These are phyloP conservation scores for Argyra leucocephala DNA, from an alignment of 2,888 invertebrate genomes.

Conservation along the genomic window DNA sequence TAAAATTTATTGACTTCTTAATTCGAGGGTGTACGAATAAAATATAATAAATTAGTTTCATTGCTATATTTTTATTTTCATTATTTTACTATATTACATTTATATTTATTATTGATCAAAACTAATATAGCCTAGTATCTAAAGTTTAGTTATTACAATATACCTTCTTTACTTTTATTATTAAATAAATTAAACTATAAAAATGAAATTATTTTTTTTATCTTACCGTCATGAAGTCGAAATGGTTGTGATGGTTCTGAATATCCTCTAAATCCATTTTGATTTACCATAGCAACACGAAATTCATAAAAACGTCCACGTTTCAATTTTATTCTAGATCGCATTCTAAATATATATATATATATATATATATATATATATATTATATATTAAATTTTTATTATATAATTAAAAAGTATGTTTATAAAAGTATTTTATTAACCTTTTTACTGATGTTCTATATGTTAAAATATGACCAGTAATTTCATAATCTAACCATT, in stretches of 20 bases:
- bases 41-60: no score
- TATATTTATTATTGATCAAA: no score
- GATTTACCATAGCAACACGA: conserved; percentile 65
- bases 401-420: no score
- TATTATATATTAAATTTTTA: neutral
- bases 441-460: conserved; percentile 22
- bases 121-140: no score
- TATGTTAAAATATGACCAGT: conserved; percentile 33
- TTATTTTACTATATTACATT: no score
- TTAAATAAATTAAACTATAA: no score
- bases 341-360: conserved; percentile 28
- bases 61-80: no score
- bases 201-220: no score
- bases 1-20: no score
- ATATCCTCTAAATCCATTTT: conserved; percentile 61
- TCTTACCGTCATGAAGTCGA: conserved; percentile 40
- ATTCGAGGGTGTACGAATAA: no score
- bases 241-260: conserved; percentile 56
- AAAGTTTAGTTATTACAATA: no score
- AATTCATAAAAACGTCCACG: conserved; percentile 72
- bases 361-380: conserved; percentile 18
- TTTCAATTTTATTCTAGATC: conserved; percentile 38
- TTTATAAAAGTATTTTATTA: neutral
- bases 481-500: conserved; percentile 37
- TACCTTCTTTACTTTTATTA: no score